A percentile compares a stretch with the other conserved stretches of the same genome.
These are phyloP conservation scores for Polietes domitor DNA, from an alignment of 2,888 invertebrate genomes.

Conservation along the genomic window DNA sequence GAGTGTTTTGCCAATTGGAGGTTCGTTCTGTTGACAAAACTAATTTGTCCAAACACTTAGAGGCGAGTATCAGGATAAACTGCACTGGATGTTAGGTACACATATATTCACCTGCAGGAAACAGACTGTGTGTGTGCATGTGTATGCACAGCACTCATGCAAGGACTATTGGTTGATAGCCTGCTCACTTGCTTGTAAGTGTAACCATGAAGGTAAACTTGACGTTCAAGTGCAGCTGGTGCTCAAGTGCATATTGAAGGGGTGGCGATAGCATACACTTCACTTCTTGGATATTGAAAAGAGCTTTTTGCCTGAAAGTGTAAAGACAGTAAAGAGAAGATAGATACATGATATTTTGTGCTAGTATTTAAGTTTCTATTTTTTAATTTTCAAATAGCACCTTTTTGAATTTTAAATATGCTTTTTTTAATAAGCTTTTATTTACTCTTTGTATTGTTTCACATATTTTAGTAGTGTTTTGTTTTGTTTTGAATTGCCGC, in stretches of 20 bases:
- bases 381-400: too few species aligned
- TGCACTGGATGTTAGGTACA: slow-evolving; percentile 41
- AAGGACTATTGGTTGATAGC: slow-evolving; percentile 4
- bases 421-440: too few species aligned
- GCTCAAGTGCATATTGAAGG: background rate
- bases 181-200: slow-evolving; percentile 27
- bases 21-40: slow-evolving; percentile 46
- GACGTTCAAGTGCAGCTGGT: background rate
- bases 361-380: too few species aligned
- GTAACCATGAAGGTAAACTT: background rate
- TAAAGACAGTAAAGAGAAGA: too few species aligned
- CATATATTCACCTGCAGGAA: background rate
- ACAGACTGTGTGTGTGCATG: background rate
- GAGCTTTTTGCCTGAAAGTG: too few species aligned
- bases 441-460: too few species aligned
- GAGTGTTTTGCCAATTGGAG: background rate
- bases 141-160: background rate
- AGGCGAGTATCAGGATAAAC: slow-evolving; percentile 27
- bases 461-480: too few species aligned
- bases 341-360: too few species aligned
- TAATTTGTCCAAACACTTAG: slow-evolving; percentile 45
- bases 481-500: too few species aligned
- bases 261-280: too few species aligned
- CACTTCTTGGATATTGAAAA: too few species aligned
- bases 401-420: too few species aligned